Percentiles rank a stretch among this genome's conserved stretches.
Evolutionary conservation across 2,888 invertebrate species (phyloP).

Genomic region (Mayetiola destructor): DNA sequence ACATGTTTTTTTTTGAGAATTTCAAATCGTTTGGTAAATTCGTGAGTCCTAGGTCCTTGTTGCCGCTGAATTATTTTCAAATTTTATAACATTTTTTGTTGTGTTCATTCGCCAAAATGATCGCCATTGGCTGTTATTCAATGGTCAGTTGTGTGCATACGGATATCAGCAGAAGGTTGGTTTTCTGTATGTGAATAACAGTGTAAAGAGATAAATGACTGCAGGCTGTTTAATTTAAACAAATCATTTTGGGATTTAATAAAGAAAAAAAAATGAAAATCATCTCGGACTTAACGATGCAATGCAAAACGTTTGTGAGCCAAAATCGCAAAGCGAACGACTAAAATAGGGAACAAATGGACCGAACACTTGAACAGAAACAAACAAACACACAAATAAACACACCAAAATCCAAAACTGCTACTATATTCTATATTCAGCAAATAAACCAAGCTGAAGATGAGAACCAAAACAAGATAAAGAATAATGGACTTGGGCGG

Average conservation of each 20-base stretch:
- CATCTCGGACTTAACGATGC: neutral
- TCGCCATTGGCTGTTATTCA: too few species aligned
- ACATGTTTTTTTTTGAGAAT: too few species aligned
- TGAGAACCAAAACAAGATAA: neutral
- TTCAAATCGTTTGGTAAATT: too few species aligned
- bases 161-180: too few species aligned
- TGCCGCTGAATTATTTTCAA: too few species aligned
- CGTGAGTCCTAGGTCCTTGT: too few species aligned
- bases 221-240: neutral
- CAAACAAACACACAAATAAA: neutral
- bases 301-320: neutral
- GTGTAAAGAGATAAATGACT: slow-evolving; percentile 13
- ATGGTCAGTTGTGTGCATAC: too few species aligned
- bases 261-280: neutral
- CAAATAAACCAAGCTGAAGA: neutral
- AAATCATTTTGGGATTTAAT: slow-evolving; percentile 8
- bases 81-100: too few species aligned
- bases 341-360: neutral
- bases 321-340: neutral
- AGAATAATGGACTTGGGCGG: neutral
- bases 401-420: neutral
- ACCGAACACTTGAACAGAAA: neutral
- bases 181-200: too few species aligned
- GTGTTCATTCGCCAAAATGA: too few species aligned
- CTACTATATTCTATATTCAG: neutral